phyloP scores from a whole-genome alignment of 2,797 vertebrate genomes.

The Eutrigla gurnardus region DNA sequence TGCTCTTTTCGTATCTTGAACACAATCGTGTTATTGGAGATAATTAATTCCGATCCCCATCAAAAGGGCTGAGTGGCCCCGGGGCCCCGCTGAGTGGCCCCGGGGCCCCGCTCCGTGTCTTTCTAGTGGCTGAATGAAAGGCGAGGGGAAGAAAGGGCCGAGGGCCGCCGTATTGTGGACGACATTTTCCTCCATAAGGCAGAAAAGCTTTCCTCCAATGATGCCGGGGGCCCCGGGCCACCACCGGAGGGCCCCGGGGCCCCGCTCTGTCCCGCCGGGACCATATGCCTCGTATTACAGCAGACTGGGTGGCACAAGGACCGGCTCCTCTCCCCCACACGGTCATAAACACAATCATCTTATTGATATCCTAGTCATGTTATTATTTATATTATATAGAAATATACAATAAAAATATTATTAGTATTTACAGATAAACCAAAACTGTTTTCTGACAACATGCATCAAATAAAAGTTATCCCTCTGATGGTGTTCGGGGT shows the following conservation, averaged over 20 bases:
- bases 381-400: no score
- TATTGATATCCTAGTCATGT: no score
- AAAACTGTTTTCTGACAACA: no score
- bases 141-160: constrained; percentile 82
- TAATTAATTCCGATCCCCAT: constrained; percentile 99
- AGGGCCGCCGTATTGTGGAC: constrained; percentile 86
- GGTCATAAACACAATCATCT: no score
- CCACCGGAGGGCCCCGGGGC: constrained; percentile 14
- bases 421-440: no score
- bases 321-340: neutral
- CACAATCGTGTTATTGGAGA: constrained; percentile 98
- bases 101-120: constrained; percentile 86
- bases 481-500: no score
- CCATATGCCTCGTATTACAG: constrained; percentile 89
- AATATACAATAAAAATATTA: no score
- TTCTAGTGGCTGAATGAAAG: constrained; percentile 90
- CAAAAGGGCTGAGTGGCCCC: constrained; percentile 94
- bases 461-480: no score
- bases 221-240: constrained; percentile 31
- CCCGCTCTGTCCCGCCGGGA: constrained; percentile 78
- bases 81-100: constrained; percentile 87
- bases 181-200: constrained; percentile 92
- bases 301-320: constrained; percentile 54
- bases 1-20: constrained; percentile 97
- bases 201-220: constrained; percentile 80